Evolutionary conservation across 2,113 vertebrate genomes (phyloP).

Genomic region (Turdus rufiventris): DNA sequence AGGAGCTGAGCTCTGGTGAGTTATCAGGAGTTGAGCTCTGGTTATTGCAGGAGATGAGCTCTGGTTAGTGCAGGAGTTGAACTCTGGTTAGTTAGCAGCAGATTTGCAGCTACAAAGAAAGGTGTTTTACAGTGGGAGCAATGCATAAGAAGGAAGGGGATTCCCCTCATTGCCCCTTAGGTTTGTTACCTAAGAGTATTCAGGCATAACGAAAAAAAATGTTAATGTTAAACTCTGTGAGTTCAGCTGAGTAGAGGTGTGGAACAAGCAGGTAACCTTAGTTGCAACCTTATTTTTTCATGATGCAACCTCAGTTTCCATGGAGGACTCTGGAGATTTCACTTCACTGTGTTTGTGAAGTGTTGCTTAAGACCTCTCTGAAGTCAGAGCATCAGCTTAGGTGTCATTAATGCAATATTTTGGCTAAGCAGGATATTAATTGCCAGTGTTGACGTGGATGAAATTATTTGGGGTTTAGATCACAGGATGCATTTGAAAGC

Average conservation of each 20-base stretch:
- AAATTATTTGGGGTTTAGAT: background rate
- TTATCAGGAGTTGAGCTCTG: too few relatives aligned
- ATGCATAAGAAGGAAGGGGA: background rate
- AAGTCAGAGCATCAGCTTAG: background rate
- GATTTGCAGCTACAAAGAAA: background rate
- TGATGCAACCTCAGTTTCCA: background rate
- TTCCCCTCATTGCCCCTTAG: background rate
- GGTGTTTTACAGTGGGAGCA: background rate
- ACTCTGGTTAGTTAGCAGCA: background rate
- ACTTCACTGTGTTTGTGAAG: background rate
- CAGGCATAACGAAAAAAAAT: background rate
- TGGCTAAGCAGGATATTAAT: background rate
- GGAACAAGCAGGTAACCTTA: background rate
- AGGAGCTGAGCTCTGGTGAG: too few relatives aligned
- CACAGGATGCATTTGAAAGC: background rate
- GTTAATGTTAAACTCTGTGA: background rate
- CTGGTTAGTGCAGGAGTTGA: background rate
- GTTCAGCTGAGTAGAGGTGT: background rate
- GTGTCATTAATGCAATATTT: background rate
- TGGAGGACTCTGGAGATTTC: background rate
- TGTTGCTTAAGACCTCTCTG: background rate
- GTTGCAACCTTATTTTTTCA: background rate
- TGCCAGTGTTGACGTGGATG: background rate
- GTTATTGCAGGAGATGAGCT: background rate
- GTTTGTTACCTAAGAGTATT: background rate